A percentile compares a stretch with the other conserved stretches of the same genome.
phyloP scores from a whole-genome alignment of 2,797 vertebrate species.

The Sebastes vulpes region DNA sequence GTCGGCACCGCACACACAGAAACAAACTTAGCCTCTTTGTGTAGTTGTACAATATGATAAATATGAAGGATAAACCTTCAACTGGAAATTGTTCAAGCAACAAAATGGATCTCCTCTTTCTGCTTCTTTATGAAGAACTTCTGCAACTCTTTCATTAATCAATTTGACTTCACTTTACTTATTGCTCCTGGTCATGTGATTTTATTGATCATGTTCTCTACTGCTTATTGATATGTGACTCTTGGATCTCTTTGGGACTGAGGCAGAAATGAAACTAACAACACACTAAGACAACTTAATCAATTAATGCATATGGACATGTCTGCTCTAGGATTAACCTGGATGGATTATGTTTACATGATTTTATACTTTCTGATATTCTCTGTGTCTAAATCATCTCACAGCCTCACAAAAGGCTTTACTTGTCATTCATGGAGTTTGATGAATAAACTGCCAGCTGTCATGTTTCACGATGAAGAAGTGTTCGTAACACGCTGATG shows the following conservation, averaged over 20 bases:
- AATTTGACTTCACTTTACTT: background rate
- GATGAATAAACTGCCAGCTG: constrained; percentile 17
- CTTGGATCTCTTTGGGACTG: background rate
- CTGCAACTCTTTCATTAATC: background rate
- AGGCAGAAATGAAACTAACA: background rate
- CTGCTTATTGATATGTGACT: background rate
- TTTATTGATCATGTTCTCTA: background rate
- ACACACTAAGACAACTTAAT: background rate
- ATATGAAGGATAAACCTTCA: background rate
- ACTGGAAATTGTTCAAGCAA: background rate
- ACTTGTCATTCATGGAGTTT: constrained; percentile 1
- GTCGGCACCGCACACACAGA: background rate
- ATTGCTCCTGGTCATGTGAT: background rate
- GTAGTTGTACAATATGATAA: background rate
- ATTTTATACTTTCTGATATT: background rate
- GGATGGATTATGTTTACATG: background rate
- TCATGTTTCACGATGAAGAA: background rate
- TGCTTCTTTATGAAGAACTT: background rate
- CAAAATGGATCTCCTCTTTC: background rate
- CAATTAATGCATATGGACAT: background rate
- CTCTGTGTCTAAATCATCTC: background rate
- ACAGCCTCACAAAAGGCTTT: background rate
- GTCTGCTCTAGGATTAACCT: background rate
- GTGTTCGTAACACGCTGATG: background rate
- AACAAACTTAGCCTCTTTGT: background rate